Evolutionary conservation across 2,888 invertebrate genomes (phyloP).

Genomic region (Dolichopus griseipennis): DNA sequence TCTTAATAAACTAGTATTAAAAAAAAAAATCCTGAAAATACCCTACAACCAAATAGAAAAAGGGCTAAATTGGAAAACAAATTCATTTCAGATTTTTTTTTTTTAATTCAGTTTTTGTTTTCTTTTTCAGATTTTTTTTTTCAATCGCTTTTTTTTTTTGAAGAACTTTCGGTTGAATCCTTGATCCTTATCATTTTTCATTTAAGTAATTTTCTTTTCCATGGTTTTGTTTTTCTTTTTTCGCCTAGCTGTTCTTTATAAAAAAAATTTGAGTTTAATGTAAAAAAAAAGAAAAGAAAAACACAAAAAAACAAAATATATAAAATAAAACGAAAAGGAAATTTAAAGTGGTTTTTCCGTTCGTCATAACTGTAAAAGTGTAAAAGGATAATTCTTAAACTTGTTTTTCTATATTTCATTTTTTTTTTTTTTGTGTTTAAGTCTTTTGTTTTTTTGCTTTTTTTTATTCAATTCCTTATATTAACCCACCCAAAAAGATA

Average conservation of each 20-base stretch:
- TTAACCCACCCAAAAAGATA: not conserved
- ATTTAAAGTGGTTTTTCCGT: not conserved
- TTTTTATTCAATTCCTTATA: not conserved
- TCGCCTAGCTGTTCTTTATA: not conserved
- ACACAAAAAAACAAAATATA: too few relatives aligned
- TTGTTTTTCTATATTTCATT: too few relatives aligned
- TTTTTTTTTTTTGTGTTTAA: too few relatives aligned
- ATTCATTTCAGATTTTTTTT: too few relatives aligned
- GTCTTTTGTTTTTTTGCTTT: not conserved
- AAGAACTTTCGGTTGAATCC: not conserved
- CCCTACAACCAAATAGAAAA: too few relatives aligned
- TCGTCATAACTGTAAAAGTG: constrained; percentile 1
- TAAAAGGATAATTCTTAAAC: not conserved
- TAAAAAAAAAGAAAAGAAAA: too few relatives aligned
- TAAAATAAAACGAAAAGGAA: too few relatives aligned
- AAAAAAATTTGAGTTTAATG: not conserved
- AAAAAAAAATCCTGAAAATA: too few relatives aligned
- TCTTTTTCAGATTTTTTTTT: too few relatives aligned
- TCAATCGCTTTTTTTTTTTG: too few relatives aligned
- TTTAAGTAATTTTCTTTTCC: not conserved
- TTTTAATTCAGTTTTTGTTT: not conserved
- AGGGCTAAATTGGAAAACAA: too few relatives aligned
- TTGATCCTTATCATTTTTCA: constrained; percentile 4
- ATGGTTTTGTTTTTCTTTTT: not conserved
- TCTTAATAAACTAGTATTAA: too few relatives aligned